These are phyloP conservation scores for Mus minutoides DNA, from an alignment of 2,797 vertebrate genomes.

Conservation along the genomic window DNA sequence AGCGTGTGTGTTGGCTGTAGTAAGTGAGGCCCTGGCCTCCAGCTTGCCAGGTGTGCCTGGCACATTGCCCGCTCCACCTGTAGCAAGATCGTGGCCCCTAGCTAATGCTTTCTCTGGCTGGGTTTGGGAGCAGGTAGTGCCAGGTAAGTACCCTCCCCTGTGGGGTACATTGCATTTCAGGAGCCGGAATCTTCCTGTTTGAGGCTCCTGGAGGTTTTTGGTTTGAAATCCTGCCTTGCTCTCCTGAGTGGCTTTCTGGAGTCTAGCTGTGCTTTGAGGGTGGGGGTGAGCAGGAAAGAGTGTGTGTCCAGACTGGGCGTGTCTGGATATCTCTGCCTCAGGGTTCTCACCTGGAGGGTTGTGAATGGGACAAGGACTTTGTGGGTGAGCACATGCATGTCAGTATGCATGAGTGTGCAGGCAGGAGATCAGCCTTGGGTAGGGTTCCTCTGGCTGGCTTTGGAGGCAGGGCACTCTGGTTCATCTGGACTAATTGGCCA, in stretches of 20 bases:
- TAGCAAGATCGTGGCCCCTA: neutral
- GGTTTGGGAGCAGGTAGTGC: neutral
- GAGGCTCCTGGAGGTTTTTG: neutral
- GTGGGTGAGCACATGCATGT: neutral
- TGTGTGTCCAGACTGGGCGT: rapidly evolving
- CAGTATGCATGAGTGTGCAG: neutral
- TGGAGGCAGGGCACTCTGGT: neutral
- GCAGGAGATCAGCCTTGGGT: neutral
- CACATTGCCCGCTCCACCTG: neutral
- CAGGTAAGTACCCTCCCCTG: neutral
- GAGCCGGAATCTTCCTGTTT: neutral
- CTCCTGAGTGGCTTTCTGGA: neutral
- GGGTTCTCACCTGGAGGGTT: neutral
- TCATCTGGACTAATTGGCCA: neutral
- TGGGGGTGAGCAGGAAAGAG: neutral
- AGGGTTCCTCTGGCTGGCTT: neutral
- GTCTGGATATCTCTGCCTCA: neutral
- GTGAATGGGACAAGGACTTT: neutral
- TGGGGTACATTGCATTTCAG: neutral
- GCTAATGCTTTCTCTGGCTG: neutral
- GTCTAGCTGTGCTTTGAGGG: neutral
- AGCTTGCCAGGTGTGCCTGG: neutral
- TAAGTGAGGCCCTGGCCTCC: neutral
- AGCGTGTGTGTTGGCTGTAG: neutral
- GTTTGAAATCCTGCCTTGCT: neutral